Percentiles rank a stretch among this genome's conserved stretches.
These are phyloP conservation scores for Emydocephalus ijimae DNA, from an alignment of 2,113 vertebrate genomes.

Conservation along the genomic window DNA sequence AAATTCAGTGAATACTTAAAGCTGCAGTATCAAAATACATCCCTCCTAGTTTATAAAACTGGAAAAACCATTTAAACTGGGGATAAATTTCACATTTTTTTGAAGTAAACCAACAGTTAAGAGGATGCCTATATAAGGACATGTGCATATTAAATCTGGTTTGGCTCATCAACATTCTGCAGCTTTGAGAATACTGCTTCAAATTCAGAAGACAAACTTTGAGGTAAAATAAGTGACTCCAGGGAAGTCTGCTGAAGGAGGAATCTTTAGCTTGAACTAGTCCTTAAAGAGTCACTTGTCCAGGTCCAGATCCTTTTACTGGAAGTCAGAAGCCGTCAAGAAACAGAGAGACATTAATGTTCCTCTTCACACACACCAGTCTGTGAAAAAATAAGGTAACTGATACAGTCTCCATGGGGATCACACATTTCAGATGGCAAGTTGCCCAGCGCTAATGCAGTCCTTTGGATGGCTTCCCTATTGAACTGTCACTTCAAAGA, in stretches of 20 bases:
- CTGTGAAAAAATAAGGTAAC: neutral
- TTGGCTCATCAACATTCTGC: neutral
- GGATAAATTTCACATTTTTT: neutral
- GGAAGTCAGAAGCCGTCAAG: neutral
- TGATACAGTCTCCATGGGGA: conserved; percentile 44
- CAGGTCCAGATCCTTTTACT: neutral
- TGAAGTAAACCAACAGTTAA: neutral
- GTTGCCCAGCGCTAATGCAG: conserved; percentile 27
- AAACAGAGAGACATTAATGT: neutral
- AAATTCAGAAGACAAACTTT: neutral
- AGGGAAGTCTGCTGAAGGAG: fast-evolving
- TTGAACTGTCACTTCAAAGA: conserved; percentile 32
- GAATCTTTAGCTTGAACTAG: neutral
- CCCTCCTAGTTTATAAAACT: neutral
- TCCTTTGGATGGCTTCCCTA: conserved; percentile 22
- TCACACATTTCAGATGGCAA: conserved; percentile 36
- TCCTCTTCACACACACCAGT: neutral
- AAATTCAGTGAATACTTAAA: neutral
- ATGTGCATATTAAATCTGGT: neutral
- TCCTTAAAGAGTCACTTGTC: neutral
- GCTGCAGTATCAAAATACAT: neutral
- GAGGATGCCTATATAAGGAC: neutral
- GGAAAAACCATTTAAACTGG: neutral
- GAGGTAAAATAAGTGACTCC: neutral
- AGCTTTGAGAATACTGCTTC: neutral